These are phyloP conservation scores for Leptopilina clavipes DNA, from an alignment of 1,140 invertebrate species.

Conservation along the genomic window DNA sequence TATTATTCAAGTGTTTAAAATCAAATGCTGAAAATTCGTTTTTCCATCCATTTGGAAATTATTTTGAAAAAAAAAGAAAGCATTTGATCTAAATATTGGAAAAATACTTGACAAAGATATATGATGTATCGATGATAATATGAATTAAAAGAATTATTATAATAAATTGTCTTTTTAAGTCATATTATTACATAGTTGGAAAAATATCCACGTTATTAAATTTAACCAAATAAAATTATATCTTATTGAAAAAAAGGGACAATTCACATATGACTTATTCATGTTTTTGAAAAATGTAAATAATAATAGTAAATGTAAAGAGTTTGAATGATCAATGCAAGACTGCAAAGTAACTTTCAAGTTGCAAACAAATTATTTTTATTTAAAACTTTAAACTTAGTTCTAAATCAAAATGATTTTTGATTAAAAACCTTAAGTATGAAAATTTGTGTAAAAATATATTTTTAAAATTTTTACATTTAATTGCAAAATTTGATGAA, in stretches of 20 bases:
- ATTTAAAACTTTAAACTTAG: too few species aligned
- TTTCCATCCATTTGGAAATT: background rate
- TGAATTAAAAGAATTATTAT: constrained; percentile 7
- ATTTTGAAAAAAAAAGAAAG: background rate
- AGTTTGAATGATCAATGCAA: constrained; percentile 19
- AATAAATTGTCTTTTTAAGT: background rate
- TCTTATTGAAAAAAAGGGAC: background rate
- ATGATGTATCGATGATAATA: background rate
- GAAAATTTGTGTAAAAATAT: too few species aligned
- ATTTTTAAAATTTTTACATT: too few species aligned
- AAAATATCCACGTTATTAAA: background rate
- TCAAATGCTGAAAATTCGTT: background rate
- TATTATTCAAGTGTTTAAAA: background rate
- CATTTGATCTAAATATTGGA: background rate
- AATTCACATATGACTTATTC: background rate
- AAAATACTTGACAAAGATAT: background rate
- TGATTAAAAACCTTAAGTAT: too few species aligned
- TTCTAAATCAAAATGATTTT: too few species aligned
- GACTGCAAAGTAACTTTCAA: constrained; percentile 18
- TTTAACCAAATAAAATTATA: background rate
- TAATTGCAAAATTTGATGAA: too few species aligned
- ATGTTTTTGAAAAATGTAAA: constrained; percentile 20
- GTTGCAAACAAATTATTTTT: background rate
- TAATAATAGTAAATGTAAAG: constrained; percentile 1
- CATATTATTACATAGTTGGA: background rate